Evolutionary conservation across 2,113 vertebrate species (phyloP).

Genomic region (Alectura lathami): DNA sequence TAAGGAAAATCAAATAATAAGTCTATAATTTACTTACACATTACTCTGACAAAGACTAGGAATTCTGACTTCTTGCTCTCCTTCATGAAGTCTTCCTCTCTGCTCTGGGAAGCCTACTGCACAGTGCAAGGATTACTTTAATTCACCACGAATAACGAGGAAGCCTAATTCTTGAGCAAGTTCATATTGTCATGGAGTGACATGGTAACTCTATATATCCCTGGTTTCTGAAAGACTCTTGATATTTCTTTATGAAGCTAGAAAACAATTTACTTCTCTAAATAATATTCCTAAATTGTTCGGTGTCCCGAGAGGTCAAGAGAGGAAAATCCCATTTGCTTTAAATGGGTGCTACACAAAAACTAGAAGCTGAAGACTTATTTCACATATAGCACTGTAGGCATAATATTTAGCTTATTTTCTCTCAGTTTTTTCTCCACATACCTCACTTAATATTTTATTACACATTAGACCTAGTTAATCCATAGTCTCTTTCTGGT

Average conservation of each 20-base stretch:
- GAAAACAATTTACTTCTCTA: neutral
- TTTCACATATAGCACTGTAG: neutral
- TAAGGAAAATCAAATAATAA: neutral
- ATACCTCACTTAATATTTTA: neutral
- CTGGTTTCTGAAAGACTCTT: neutral
- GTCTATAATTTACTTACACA: neutral
- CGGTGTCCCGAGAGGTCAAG: neutral
- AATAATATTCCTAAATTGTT: neutral
- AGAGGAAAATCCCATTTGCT: neutral
- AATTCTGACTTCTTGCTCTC: neutral
- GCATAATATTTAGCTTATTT: neutral
- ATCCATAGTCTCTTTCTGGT: neutral
- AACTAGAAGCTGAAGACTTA: neutral
- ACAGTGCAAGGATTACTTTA: neutral
- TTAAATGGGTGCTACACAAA: neutral
- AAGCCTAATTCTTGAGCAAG: neutral
- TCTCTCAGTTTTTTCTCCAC: neutral
- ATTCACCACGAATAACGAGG: neutral
- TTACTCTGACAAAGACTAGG: neutral
- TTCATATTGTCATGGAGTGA: neutral
- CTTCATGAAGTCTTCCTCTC: neutral
- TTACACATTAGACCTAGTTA: neutral
- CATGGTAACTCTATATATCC: neutral
- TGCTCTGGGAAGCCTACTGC: neutral
- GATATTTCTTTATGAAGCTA: neutral